These are phyloP conservation scores for Tuta absoluta DNA, from an alignment of 2,888 invertebrate species.

Conservation along the genomic window DNA sequence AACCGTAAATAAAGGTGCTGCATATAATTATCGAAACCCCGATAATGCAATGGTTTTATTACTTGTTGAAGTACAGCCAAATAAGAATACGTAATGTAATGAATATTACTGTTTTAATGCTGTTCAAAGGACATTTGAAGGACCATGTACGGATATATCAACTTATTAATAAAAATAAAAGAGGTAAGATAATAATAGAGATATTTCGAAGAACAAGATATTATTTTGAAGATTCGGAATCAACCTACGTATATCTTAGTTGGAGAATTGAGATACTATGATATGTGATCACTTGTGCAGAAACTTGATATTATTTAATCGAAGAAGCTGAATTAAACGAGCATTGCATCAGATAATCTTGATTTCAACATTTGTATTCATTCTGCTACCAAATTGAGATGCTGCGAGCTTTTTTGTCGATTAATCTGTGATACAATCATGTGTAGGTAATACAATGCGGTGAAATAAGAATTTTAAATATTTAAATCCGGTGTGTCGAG, in stretches of 20 bases:
- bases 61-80: slow-evolving; percentile 1
- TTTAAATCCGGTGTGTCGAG: slow-evolving; percentile 26
- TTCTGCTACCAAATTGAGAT: neutral
- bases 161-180: too few species aligned
- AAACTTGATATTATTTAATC: too few species aligned
- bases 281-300: too few species aligned
- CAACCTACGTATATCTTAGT: too few species aligned
- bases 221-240: too few species aligned
- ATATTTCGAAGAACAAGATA: too few species aligned
- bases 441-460: neutral
- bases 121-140: neutral
- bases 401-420: neutral
- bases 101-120: neutral
- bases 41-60: slow-evolving; percentile 1
- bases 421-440: neutral
- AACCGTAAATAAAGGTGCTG: neutral
- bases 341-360: too few species aligned
- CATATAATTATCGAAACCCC: neutral
- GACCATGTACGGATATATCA: neutral
- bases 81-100: neutral
- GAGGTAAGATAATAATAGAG: too few species aligned
- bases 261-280: too few species aligned
- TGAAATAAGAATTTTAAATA: slow-evolving; percentile 18
- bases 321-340: too few species aligned
- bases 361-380: neutral